phyloP scores from a whole-genome alignment of 2,888 invertebrate species.

The Dicyrtomina minuta region DNA sequence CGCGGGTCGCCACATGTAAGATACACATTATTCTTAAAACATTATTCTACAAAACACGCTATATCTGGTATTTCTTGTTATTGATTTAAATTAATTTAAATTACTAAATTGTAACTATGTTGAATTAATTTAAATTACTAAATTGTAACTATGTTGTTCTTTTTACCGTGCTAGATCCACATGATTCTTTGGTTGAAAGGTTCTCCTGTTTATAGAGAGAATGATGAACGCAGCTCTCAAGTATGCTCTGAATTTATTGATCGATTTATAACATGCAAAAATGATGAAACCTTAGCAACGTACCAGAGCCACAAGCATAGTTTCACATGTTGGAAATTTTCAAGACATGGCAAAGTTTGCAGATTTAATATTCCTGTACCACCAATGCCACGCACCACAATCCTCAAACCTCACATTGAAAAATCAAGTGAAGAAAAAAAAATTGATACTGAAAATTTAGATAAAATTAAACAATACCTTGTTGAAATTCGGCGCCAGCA shows the following conservation, averaged over 20 bases:
- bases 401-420: background rate
- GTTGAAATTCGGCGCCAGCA: background rate
- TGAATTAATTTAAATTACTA: too few relatives aligned
- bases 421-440: too few relatives aligned
- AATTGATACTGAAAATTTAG: background rate
- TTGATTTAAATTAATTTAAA: too few relatives aligned
- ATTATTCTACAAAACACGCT: too few relatives aligned
- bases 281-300: constrained; percentile 5
- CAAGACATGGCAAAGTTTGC: background rate
- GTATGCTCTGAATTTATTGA: constrained; percentile 30
- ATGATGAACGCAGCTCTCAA: constrained; percentile 1
- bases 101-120: too few relatives aligned
- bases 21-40: too few relatives aligned
- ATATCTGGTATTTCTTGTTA: too few relatives aligned
- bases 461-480: background rate
- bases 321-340: constrained; percentile 28
- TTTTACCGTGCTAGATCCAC: too few relatives aligned
- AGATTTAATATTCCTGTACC: constrained; percentile 16
- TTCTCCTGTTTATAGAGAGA: constrained; percentile 29
- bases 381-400: constrained; percentile 4
- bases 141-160: too few relatives aligned
- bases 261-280: constrained; percentile 30
- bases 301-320: constrained; percentile 37
- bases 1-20: constrained; percentile 32
- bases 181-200: constrained; percentile 33